Evolutionary conservation across 2,113 vertebrate species (phyloP).

Genomic region (Trogon melanurus): DNA sequence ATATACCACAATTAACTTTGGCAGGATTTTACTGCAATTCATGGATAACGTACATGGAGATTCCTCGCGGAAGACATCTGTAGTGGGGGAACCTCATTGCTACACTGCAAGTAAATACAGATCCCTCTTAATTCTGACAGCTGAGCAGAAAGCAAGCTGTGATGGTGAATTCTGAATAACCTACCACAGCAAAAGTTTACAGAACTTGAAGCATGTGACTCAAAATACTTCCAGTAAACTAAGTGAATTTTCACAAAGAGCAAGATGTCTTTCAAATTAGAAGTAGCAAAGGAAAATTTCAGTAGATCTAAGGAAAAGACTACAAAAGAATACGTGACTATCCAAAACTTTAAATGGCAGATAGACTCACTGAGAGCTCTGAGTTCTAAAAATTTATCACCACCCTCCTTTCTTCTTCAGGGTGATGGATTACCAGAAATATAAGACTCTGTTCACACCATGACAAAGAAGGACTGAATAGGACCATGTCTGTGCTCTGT

Average conservation of each 20-base stretch:
- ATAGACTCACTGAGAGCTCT: background rate
- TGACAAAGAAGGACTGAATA: background rate
- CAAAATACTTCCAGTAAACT: background rate
- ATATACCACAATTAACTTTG: background rate
- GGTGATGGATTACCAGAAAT: background rate
- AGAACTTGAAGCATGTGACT: background rate
- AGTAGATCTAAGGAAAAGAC: background rate
- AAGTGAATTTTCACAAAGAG: background rate
- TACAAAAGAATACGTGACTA: background rate
- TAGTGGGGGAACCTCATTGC: background rate
- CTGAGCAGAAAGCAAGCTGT: background rate
- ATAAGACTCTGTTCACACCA: background rate
- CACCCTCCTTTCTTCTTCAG: background rate
- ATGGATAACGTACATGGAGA: background rate
- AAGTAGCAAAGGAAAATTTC: background rate
- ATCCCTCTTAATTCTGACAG: background rate
- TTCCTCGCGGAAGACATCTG: background rate
- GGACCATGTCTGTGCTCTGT: background rate
- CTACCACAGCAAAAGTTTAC: background rate
- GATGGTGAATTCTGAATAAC: background rate
- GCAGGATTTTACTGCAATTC: background rate
- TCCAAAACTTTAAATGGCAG: background rate
- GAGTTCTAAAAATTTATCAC: background rate
- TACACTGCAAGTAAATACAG: background rate
- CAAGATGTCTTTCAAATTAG: background rate